Evolutionary conservation across 1,140 invertebrate species (phyloP), one percentile per base, ranked within the genome.

Genomic region (Drosophila nebulosa): DNA sequence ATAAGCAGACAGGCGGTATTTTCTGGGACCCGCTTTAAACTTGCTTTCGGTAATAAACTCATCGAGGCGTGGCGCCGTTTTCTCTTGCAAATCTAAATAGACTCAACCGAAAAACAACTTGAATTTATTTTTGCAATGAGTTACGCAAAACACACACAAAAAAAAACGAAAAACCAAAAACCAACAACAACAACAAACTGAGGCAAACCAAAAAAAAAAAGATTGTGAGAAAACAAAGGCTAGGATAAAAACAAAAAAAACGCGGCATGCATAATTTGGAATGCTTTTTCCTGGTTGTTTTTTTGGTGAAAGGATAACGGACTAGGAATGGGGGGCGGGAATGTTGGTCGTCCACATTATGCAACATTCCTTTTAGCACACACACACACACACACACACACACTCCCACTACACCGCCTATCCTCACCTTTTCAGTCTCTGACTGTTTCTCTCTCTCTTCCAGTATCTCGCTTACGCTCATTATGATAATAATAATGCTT

Each of bases 401-500:
- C 18, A 21, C 42, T 51, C 27, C 6, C 32, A 30, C 36, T 36
- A 56, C 35, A 63, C 53, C 30, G 30, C 9, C 30, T 10, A 10
- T 10, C 10, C 30, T 3, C 30, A 32, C 30, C 30, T 12, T 12
- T 12, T 4, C 30, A 10, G 9, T 12, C 30, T 32, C 30, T n/a
- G n/a, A n/a, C n/a, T n/a, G n/a, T n/a, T 4, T 12, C 30, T 9
- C 30, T 12, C 10, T 30, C 60, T 57, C 46, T 18, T 18, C 76
- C 72, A 53, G 35, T 36, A 9, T 35, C 32, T 35, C 32, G n/a
- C n/a, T n/a, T n/a, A n/a, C n/a, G 62, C 74, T 81, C 81, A 86
- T 86, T 86, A 86, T 88, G 81, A 88, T 86, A 86, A 86, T 86
- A 86, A 86, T 78, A 81, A 78, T 69, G 78, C 80, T 66, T 35